Evolutionary conservation across 2,113 vertebrate species (phyloP).

Genomic region (Nettapus auritus): DNA sequence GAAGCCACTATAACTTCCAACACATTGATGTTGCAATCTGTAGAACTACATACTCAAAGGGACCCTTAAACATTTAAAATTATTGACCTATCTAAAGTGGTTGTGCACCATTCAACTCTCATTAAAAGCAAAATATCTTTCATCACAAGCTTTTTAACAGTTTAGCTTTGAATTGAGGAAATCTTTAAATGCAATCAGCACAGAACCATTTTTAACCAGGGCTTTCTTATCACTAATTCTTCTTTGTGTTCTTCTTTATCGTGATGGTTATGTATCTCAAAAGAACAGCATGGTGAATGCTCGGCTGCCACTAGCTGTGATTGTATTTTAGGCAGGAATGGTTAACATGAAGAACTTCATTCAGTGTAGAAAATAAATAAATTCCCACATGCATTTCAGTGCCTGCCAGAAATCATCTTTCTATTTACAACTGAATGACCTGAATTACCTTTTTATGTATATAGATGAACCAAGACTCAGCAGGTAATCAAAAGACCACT

Average conservation of each 20-base stretch:
- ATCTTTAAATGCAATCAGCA: not conserved
- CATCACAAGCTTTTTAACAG: not conserved
- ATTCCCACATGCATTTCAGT: conserved; percentile 6
- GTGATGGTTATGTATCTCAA: not conserved
- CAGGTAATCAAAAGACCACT: not conserved
- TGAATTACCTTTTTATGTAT: not conserved
- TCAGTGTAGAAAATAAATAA: conserved; percentile 33
- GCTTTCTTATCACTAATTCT: not conserved
- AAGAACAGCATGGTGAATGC: not conserved
- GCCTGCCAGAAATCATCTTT: conserved; percentile 14
- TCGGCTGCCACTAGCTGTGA: not conserved
- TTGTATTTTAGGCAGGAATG: not conserved
- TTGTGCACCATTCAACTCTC: not conserved
- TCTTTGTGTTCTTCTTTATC: not conserved
- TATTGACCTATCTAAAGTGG: not conserved
- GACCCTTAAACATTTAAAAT: not conserved
- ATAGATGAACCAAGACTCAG: not conserved
- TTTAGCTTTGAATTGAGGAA: not conserved
- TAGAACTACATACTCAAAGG: not conserved
- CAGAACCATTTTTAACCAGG: not conserved
- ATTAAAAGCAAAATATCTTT: not conserved
- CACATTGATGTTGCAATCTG: not conserved
- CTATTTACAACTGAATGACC: not conserved
- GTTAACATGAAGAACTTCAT: not conserved
- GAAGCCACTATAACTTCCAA: not conserved